These are phyloP conservation scores for Nemurella pictetii DNA, from an alignment of 2,888 invertebrate genomes.

Conservation along the genomic window DNA sequence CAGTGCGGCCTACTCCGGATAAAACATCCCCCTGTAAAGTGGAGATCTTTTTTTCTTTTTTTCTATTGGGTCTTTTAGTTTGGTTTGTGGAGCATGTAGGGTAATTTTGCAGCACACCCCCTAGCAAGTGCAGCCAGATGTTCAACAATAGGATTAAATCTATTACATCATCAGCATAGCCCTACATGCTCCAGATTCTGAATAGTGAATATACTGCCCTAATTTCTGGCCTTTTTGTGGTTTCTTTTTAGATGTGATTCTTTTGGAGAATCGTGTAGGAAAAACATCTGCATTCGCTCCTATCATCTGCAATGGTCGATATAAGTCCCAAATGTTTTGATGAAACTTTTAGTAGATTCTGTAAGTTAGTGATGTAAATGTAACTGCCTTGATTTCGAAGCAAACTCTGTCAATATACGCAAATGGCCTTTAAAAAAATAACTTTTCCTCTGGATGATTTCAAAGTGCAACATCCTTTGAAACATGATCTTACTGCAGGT, in stretches of 20 bases:
- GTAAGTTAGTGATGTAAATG: not conserved
- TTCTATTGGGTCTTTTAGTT: conserved; percentile 9
- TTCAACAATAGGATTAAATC: conserved; percentile 15
- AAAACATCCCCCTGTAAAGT: not conserved
- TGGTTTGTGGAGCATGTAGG: conserved; percentile 30
- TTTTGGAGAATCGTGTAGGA: not conserved
- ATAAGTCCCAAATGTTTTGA: not conserved
- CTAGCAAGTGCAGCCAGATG: conserved; percentile 9
- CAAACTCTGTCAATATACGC: too few species aligned
- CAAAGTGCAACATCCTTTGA: not conserved
- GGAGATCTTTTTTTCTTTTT: conserved; percentile 24
- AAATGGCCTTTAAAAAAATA: too few species aligned
- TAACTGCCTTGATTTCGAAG: too few species aligned
- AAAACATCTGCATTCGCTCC: not conserved
- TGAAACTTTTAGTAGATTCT: not conserved
- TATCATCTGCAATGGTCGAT: too few species aligned
- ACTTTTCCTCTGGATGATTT: not conserved
- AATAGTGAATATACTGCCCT: too few species aligned
- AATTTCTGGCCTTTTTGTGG: not conserved
- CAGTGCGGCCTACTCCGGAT: conserved; percentile 4
- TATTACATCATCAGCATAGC: not conserved
- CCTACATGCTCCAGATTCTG: not conserved
- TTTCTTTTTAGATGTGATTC: not conserved
- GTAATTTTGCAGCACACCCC: conserved; percentile 20
- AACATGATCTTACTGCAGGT: too few species aligned